Base-by-base conservation (phyloP, 2,113 vertebrate species). In the Corvus hawaiiensis region DNA sequence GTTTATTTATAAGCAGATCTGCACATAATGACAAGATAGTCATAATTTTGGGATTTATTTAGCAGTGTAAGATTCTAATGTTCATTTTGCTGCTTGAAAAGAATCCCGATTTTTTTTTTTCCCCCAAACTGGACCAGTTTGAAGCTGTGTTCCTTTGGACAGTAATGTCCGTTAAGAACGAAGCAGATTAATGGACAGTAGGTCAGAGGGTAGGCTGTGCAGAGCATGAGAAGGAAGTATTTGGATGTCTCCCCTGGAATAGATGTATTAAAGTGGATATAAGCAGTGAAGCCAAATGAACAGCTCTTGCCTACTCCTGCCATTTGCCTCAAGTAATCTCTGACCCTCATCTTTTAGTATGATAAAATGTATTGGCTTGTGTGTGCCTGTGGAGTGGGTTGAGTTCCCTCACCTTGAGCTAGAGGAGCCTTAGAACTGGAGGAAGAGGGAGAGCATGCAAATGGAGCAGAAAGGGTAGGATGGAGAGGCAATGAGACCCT, bases 311-410 rank as follows among this genome's bases (percentile, higher is more conserved):
- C 41, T 46, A 11, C 28, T 71, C 35, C 46, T 90, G 59, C 13
- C 1, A 0, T 43, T 71, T 82, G 28, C 58, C 30, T 75, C 11
- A 17, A n/a, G 79, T 74, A 2, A 19, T 28, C 32, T 83, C 71
- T 79, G 56, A 16, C 43, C 16, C 14, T 62, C 17, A 1, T 48
- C 46, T 49, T 58, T 6, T 22, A 46, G 19, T 16, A 7, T 8
- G 8, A 21, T n/a, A 43, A 83, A 92, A 75, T 5, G 0, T 10
- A 16, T 0, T 26, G 18, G 49, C 35, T 27, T 12, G 1, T 62
- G 51, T 20, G 56, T 2, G 1, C 51, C 62, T 27, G 30, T 14
- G 30, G 30, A 59, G 26, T 0, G 2, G 26, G 21, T 6, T 69
- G 51, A 44, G n/a, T 58, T 66, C 55, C 32, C 35, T 77, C 30